phyloP scores from a whole-genome alignment of 1,140 invertebrate genomes.

The Lineus longissimus region DNA sequence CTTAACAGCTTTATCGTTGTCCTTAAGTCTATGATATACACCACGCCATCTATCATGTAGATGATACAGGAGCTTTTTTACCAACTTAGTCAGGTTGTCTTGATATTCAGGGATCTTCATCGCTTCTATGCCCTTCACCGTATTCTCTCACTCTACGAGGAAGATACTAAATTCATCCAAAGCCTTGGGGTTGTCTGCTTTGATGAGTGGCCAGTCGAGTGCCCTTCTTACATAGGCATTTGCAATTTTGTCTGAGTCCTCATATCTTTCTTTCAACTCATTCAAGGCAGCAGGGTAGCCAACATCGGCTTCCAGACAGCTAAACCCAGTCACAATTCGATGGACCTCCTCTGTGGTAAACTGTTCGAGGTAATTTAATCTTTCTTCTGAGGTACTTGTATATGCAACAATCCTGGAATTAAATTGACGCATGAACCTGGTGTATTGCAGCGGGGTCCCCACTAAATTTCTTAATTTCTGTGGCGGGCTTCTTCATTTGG shows the following conservation, averaged over 20 bases:
- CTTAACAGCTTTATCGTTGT: too few species aligned
- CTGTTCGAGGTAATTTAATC: constrained; percentile 16
- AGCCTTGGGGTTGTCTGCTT: constrained; percentile 13
- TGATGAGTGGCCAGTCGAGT: constrained; percentile 13
- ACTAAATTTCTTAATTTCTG: constrained; percentile 16
- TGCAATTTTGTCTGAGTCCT: constrained; percentile 16
- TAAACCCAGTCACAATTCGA: constrained; percentile 15
- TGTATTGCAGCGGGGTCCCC: constrained; percentile 18
- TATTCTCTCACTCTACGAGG: constrained; percentile 18
- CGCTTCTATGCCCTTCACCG: constrained; percentile 11
- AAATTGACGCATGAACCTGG: constrained; percentile 17
- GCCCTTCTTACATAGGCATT: constrained; percentile 17
- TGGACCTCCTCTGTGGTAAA: constrained; percentile 16
- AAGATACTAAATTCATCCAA: constrained; percentile 17
- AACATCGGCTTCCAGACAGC: constrained; percentile 11
- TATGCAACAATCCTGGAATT: constrained; percentile 12
- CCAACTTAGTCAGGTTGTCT: constrained; percentile 4
- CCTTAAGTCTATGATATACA: too few species aligned
- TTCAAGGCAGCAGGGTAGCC: constrained; percentile 12
- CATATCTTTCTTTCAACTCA: constrained; percentile 15
- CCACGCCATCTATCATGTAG: too few species aligned
- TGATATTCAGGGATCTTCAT: constrained; percentile 10
- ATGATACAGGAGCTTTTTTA: too few species aligned
- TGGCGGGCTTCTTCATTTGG: constrained; percentile 7
- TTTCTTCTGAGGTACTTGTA: constrained; percentile 15